Conservation (phyloP, 2,888 invertebrate species). For the Rhamphomyia laevipes region DNA sequence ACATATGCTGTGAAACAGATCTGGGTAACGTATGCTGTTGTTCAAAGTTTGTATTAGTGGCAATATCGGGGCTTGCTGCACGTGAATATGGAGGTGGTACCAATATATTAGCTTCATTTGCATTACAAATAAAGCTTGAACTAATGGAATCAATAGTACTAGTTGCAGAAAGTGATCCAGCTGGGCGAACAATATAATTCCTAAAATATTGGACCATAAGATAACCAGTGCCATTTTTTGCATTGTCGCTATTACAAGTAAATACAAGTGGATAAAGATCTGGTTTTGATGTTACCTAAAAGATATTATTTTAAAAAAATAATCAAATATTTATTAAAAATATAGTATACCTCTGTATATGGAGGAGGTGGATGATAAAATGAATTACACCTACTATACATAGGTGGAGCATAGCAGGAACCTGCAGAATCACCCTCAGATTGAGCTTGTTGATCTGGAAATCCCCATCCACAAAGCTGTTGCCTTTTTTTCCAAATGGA, state of each 20-base stretch:
- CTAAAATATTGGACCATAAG: constrained; percentile 77
- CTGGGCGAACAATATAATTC: constrained; percentile 63
- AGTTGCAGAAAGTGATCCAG: constrained; percentile 68
- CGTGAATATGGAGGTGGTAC: constrained; percentile 77
- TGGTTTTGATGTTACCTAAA: constrained; percentile 72
- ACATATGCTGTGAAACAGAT: constrained; percentile 48
- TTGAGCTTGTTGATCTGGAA: constrained; percentile 40
- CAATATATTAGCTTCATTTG: constrained; percentile 74
- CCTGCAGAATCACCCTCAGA: constrained; percentile 70
- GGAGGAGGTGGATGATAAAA: constrained; percentile 75
- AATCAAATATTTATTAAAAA: not conserved
- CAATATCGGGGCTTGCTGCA: constrained; percentile 59
- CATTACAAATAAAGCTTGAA: constrained; percentile 77
- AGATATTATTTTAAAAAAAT: not conserved
- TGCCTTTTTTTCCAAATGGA: constrained; percentile 48
- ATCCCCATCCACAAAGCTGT: constrained; percentile 40
- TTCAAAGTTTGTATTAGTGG: constrained; percentile 35
- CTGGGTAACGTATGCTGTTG: constrained; percentile 40
- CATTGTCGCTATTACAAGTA: constrained; percentile 60
- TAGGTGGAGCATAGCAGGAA: constrained; percentile 71
- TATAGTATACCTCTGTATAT: constrained; percentile 58
- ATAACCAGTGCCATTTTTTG: constrained; percentile 60
- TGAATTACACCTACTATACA: constrained; percentile 73
- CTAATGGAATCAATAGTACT: constrained; percentile 78
- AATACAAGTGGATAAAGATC: constrained; percentile 76